phyloP scores from a whole-genome alignment of 2,113 vertebrate species.

The Rattus norvegicus region DNA sequence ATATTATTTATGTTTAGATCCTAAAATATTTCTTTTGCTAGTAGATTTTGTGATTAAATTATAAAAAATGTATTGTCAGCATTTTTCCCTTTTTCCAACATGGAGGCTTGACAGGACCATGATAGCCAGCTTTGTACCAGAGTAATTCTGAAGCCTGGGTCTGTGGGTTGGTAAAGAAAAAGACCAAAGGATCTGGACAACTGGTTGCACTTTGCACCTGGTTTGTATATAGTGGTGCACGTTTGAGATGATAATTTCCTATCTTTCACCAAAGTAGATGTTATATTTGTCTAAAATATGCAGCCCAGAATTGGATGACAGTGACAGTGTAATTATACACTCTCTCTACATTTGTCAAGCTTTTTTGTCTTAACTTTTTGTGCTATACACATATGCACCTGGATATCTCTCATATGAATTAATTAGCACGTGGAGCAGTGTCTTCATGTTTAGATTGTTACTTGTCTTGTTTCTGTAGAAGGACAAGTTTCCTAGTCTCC shows the following conservation, averaged over 20 bases:
- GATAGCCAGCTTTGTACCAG: not conserved
- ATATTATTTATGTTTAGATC: not conserved
- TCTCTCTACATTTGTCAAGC: not conserved
- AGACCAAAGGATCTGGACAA: not conserved
- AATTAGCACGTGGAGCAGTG: not conserved
- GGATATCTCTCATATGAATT: not conserved
- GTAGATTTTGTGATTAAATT: not conserved
- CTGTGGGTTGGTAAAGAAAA: accelerated
- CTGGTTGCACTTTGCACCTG: not conserved
- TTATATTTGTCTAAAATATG: not conserved
- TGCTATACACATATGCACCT: no score
- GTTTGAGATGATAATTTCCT: not conserved
- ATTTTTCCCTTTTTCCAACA: not conserved
- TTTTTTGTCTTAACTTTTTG: not conserved
- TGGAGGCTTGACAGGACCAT: not conserved
- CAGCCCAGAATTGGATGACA: no score
- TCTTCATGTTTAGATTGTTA: not conserved
- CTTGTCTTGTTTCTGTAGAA: not conserved
- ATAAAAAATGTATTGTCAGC: not conserved
- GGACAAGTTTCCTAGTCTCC: accelerated
- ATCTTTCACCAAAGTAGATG: not conserved
- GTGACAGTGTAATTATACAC: not conserved
- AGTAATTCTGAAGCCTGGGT: not conserved
- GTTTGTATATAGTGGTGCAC: not conserved
- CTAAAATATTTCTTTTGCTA: not conserved